Conservation (phyloP, 2,113 vertebrate species). For the Amazona vittata region DNA sequence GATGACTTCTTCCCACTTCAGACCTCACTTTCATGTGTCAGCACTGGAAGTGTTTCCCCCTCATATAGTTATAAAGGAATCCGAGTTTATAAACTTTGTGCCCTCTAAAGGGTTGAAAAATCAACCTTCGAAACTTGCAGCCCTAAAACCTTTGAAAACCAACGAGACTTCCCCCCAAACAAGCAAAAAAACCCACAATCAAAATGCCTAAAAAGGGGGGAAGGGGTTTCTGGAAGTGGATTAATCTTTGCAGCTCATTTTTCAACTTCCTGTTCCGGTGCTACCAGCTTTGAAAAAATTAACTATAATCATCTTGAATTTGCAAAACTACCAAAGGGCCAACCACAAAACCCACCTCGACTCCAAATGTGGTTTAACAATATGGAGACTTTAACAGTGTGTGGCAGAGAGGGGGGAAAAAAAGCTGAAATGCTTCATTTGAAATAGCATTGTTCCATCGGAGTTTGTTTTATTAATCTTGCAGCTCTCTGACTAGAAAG, state of each 20-base stretch:
- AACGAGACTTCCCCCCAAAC: fast-evolving
- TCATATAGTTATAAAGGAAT: neutral
- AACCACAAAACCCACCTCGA: neutral
- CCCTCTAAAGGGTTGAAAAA: neutral
- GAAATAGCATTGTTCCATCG: neutral
- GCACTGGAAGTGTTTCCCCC: neutral
- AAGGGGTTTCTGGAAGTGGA: neutral
- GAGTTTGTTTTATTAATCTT: neutral
- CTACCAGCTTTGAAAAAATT: neutral
- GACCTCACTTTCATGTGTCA: neutral
- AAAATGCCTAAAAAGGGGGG: neutral
- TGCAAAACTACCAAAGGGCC: neutral
- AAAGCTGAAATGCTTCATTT: neutral
- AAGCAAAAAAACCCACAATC: neutral
- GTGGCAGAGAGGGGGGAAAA: neutral
- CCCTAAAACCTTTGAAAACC: neutral
- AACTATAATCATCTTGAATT: neutral
- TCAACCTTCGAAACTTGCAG: neutral
- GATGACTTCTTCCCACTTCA: neutral
- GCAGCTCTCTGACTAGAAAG: neutral
- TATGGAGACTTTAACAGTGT: neutral
- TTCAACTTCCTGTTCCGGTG: neutral
- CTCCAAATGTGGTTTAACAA: neutral
- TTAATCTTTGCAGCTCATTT: neutral
- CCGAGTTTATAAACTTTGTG: neutral